Conservation (phyloP, 2,797 vertebrate genomes). For the Aphelocoma californica region DNA sequence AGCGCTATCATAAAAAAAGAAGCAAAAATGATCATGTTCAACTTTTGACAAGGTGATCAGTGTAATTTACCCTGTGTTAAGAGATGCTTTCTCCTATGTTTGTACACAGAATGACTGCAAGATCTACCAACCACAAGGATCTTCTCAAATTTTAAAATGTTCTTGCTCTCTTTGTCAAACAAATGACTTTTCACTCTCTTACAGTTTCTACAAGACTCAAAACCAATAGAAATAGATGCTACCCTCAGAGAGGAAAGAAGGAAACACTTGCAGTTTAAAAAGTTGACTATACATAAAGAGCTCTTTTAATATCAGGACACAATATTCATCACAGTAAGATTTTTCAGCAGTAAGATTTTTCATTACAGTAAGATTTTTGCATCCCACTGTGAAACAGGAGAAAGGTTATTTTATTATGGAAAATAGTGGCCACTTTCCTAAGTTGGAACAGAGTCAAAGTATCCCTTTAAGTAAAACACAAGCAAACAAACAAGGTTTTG, state of each 20-base stretch:
- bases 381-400: neutral
- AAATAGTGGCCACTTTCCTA: neutral
- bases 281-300: neutral
- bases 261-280: neutral
- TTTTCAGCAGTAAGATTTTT: neutral
- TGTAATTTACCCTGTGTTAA: neutral
- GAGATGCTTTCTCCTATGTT: neutral
- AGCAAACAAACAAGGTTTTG: neutral
- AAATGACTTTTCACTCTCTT: neutral
- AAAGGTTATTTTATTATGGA: neutral
- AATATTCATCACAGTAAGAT: neutral
- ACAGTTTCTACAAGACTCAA: neutral
- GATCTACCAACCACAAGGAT: neutral
- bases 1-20: neutral
- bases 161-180: neutral
- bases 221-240: neutral
- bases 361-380: neutral
- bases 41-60: neutral
- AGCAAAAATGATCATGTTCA: neutral
- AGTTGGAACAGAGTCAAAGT: neutral
- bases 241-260: neutral
- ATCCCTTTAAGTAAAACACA: neutral
- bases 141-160: neutral
- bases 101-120: neutral
- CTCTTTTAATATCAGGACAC: neutral